These are phyloP conservation scores for Agriopis aurantiaria DNA, from an alignment of 2,888 invertebrate species.

Conservation along the genomic window DNA sequence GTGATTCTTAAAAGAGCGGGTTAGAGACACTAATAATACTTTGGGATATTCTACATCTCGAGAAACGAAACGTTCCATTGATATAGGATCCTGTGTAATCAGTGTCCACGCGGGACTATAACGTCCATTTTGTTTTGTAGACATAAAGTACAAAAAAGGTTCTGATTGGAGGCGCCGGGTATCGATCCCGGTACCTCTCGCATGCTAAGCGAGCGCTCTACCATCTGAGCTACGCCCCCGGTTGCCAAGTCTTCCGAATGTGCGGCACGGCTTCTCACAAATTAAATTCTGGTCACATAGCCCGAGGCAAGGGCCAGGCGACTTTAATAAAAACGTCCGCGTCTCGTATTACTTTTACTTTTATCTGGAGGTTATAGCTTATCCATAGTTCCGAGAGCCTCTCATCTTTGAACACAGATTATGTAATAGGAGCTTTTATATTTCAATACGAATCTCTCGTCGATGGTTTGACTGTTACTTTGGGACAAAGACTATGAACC, in stretches of 20 bases:
- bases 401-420: slow-evolving; percentile 1
- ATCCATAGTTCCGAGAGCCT: neutral
- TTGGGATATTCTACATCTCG: neutral
- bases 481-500: neutral
- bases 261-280: slow-evolving; percentile 40
- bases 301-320: slow-evolving; percentile 55
- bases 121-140: neutral
- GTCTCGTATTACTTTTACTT: slow-evolving; percentile 39
- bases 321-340: slow-evolving; percentile 55
- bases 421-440: neutral
- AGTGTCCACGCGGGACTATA: neutral
- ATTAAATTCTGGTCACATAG: slow-evolving; percentile 53
- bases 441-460: neutral
- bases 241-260: slow-evolving; percentile 37
- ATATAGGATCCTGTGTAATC: neutral
- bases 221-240: slow-evolving; percentile 86
- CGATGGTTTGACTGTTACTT: neutral
- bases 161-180: slow-evolving; percentile 82
- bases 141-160: slow-evolving; percentile 2
- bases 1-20: too few species aligned
- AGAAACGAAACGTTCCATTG: neutral
- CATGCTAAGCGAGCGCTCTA: slow-evolving; percentile 87
- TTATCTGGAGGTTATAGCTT: slow-evolving; percentile 15
- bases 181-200: slow-evolving; percentile 86
- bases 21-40: too few species aligned